Percentiles rank a stretch among this genome's conserved stretches.
Conservation (phyloP, 2,888 invertebrate species). For the Sesamia inferens region DNA sequence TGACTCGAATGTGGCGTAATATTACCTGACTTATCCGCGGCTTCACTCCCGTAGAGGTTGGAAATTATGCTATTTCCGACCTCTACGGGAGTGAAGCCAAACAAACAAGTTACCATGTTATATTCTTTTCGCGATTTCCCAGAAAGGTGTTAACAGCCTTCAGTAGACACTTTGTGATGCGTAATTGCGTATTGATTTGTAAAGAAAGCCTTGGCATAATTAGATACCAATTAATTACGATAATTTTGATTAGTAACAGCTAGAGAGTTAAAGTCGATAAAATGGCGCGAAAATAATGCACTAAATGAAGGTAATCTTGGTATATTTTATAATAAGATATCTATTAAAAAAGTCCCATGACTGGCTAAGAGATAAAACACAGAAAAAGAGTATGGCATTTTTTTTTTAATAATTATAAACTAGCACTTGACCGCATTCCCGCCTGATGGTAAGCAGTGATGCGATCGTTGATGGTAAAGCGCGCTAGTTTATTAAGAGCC, state of each 20-base stretch:
- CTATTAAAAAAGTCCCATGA: not conserved
- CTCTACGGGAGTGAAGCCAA: no score
- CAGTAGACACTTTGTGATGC: constrained; percentile 14
- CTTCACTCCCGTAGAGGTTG: not conserved
- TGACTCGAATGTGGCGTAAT: constrained; percentile 22
- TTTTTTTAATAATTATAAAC: no score
- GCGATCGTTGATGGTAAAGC: no score
- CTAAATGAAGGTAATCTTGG: not conserved
- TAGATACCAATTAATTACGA: constrained; percentile 31
- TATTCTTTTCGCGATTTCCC: constrained; percentile 3
- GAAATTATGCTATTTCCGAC: no score
- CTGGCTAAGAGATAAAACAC: no score
- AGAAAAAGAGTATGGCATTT: no score
- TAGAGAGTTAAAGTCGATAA: constrained; percentile 12
- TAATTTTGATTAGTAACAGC: constrained; percentile 16
- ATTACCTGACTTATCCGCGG: not conserved
- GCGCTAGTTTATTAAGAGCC: no score
- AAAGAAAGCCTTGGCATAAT: constrained; percentile 52
- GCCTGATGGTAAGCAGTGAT: no score
- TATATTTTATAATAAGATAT: not conserved
- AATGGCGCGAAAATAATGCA: not conserved
- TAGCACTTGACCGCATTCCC: no score
- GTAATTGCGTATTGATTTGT: constrained; percentile 31
- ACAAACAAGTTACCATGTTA: not conserved
- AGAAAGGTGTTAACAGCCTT: constrained; percentile 23